Conservation (phyloP, 2,797 vertebrate genomes). For the Triplophysa bombifrons region DNA sequence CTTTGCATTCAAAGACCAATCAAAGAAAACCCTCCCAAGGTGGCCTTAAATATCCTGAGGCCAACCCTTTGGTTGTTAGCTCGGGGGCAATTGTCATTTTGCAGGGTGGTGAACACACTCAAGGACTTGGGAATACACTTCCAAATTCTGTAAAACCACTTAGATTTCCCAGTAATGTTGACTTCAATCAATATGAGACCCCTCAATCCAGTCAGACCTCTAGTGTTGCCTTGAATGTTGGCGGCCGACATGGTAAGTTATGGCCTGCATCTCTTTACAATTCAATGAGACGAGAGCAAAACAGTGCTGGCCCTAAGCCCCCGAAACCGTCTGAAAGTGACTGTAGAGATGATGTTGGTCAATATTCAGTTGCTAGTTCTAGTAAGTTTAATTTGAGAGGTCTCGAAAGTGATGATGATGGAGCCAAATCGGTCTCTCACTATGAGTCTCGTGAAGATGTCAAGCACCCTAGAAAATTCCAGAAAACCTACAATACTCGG, state of each 20-base stretch:
- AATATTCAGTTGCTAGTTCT: constrained; percentile 1
- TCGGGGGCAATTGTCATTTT: constrained; percentile 3
- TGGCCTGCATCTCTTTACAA: neutral
- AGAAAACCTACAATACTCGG: neutral
- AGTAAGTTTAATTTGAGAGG: neutral
- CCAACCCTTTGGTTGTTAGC: constrained; percentile 4
- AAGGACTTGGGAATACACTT: neutral
- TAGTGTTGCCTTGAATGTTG: neutral
- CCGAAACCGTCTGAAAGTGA: neutral
- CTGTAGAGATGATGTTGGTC: neutral
- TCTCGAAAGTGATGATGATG: neutral
- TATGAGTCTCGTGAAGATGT: neutral
- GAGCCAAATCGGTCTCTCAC: neutral
- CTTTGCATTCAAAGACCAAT: neutral
- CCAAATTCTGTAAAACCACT: neutral
- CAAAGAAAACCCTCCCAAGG: neutral
- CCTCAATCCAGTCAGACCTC: neutral
- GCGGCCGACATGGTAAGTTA: neutral
- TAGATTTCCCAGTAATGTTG: neutral
- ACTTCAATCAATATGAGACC: neutral
- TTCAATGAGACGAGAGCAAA: neutral
- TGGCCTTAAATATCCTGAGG: neutral
- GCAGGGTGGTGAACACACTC: neutral
- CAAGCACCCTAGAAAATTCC: neutral
- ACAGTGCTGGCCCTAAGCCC: neutral